Evolutionary conservation across 2,888 invertebrate genomes (phyloP).

Genomic region (Ophioninae sp.): DNA sequence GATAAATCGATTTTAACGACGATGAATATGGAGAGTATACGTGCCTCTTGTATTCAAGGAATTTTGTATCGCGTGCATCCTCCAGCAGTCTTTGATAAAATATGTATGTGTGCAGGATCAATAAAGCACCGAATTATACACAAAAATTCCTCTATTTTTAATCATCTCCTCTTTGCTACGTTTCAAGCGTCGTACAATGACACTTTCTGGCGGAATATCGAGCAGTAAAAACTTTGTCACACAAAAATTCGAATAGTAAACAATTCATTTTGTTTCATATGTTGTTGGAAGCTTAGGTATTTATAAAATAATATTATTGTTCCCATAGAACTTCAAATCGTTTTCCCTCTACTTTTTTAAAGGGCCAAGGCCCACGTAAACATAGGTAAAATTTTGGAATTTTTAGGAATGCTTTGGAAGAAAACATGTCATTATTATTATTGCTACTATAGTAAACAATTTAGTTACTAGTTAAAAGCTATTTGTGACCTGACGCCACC

Average conservation of each 20-base stretch:
- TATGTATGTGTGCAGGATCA: background rate
- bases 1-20: slow-evolving; percentile 53
- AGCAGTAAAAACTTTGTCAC: background rate
- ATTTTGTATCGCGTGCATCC: slow-evolving; percentile 38
- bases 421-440: background rate
- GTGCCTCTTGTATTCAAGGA: slow-evolving; percentile 31
- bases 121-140: slow-evolving; percentile 18
- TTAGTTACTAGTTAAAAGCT: background rate
- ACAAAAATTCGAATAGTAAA: background rate
- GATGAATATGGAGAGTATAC: slow-evolving; percentile 32
- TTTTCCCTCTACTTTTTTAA: too few relatives aligned
- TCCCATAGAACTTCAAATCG: background rate
- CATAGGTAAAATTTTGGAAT: too few relatives aligned
- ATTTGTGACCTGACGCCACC: background rate
- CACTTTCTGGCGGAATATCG: background rate
- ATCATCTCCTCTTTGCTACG: too few relatives aligned
- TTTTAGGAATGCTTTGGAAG: too few relatives aligned
- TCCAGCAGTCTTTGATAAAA: background rate
- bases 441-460: background rate
- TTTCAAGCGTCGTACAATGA: too few relatives aligned
- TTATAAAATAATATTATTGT: background rate
- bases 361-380: too few relatives aligned
- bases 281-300: background rate
- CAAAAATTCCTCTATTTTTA: background rate
- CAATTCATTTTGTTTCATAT: background rate